phyloP scores from a whole-genome alignment of 2,888 invertebrate genomes.

The Thereva unica region DNA sequence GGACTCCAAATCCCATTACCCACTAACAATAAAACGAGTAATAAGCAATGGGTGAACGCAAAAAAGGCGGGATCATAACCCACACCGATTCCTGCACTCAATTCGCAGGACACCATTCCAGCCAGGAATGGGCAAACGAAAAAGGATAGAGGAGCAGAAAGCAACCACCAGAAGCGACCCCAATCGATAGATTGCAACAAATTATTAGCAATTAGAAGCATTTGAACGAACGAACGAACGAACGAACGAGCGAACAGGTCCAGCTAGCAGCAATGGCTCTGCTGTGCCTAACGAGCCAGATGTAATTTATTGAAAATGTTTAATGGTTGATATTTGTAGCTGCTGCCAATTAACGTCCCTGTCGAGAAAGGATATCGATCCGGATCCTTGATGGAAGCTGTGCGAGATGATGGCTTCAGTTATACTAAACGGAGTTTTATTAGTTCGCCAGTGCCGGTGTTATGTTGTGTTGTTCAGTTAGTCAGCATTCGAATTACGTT shows the following conservation, averaged over 20 bases:
- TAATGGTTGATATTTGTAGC: constrained; percentile 37
- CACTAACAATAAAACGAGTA: constrained; percentile 5
- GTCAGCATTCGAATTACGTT: too few species aligned
- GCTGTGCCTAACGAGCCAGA: constrained; percentile 38
- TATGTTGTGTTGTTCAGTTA: too few species aligned
- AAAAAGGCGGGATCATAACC: constrained; percentile 15
- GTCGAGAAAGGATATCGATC: background rate
- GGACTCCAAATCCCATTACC: constrained; percentile 3
- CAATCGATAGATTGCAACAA: constrained; percentile 39
- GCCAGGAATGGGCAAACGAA: background rate
- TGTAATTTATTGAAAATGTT: constrained; percentile 40
- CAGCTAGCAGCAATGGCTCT: background rate
- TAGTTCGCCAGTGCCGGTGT: too few species aligned
- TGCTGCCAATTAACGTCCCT: constrained; percentile 38
- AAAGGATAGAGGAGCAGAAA: background rate
- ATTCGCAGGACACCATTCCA: background rate
- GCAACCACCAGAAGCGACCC: background rate
- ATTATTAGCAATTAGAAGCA: constrained; percentile 39
- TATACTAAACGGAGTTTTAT: too few species aligned
- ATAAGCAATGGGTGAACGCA: constrained; percentile 13
- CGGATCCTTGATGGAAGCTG: constrained; percentile 5
- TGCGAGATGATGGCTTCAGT: too few species aligned
- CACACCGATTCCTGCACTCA: background rate
- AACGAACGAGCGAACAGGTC: too few species aligned
- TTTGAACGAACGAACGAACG: constrained; percentile 36